These are phyloP conservation scores for Eucidaris tribuloides DNA, from an alignment of 35 echinoderm and acorn worm species.

Conservation along the genomic window DNA sequence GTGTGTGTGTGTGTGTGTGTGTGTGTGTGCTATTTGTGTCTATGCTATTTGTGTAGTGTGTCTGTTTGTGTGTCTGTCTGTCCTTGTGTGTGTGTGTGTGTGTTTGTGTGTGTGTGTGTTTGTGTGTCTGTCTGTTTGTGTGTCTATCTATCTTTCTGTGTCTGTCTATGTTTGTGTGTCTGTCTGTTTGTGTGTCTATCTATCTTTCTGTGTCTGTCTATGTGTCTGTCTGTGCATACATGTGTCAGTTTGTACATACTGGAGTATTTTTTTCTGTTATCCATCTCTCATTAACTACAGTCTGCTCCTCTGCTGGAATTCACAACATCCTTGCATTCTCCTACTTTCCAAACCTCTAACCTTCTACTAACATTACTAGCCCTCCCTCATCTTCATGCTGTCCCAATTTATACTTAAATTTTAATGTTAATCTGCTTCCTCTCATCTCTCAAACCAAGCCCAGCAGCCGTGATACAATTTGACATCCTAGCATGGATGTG, in stretches of 20 bases:
- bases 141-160: no score
- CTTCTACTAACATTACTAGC: background rate
- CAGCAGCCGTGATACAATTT: no score
- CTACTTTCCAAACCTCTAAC: background rate
- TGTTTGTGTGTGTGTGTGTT: no score
- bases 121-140: no score
- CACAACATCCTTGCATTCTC: background rate
- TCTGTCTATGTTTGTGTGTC: no score
- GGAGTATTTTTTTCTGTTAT: background rate
- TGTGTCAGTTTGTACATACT: background rate
- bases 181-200: no score
- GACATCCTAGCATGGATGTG: no score
- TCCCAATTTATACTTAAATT: background rate
- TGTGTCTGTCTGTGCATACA: no score
- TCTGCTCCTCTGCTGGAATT: background rate
- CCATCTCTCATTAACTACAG: background rate
- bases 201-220: no score
- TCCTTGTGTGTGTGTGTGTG: background rate
- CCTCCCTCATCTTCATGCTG: background rate
- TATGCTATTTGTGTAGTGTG: background rate
- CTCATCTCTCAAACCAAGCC: background rate
- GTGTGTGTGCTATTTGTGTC: background rate
- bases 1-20: background rate
- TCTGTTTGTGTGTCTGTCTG: background rate
- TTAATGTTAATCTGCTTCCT: background rate